A percentile compares a stretch with the other conserved stretches of the same genome.
Conservation (phyloP, 2,797 vertebrate genomes). For the Buceros bicornis region DNA sequence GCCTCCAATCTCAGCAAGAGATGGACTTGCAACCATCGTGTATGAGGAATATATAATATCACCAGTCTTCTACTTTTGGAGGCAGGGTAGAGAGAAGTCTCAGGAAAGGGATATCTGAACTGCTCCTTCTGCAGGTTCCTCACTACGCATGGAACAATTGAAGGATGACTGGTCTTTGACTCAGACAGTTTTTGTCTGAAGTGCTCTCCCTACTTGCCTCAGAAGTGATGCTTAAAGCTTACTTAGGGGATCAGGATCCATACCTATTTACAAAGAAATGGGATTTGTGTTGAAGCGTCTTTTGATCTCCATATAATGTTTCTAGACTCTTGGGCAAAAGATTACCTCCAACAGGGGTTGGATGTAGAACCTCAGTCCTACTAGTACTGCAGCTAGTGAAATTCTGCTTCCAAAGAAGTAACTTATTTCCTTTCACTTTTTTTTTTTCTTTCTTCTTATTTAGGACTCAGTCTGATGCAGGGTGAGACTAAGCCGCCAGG, state of each 20-base stretch:
- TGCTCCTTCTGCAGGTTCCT: neutral
- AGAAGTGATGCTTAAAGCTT: neutral
- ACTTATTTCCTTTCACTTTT: neutral
- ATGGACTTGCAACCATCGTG: neutral
- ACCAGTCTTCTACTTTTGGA: neutral
- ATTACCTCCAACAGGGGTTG: rapidly evolving
- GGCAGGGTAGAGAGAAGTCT: neutral
- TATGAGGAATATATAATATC: neutral
- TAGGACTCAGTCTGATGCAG: neutral
- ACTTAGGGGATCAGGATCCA: neutral
- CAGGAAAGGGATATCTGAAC: neutral
- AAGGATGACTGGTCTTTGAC: neutral
- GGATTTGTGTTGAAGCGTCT: neutral
- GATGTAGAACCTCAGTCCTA: neutral
- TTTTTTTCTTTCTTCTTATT: neutral
- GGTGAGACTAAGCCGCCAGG: neutral
- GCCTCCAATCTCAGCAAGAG: neutral
- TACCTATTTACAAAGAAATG: neutral
- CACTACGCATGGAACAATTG: neutral
- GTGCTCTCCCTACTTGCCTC: neutral
- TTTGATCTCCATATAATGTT: rapidly evolving
- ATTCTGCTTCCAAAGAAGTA: neutral
- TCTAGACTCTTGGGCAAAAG: neutral
- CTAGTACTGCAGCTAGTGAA: neutral
- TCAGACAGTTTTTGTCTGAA: neutral